Evolutionary conservation across 2,797 vertebrate genomes (phyloP).

Genomic region (Cryptoprocta ferox): DNA sequence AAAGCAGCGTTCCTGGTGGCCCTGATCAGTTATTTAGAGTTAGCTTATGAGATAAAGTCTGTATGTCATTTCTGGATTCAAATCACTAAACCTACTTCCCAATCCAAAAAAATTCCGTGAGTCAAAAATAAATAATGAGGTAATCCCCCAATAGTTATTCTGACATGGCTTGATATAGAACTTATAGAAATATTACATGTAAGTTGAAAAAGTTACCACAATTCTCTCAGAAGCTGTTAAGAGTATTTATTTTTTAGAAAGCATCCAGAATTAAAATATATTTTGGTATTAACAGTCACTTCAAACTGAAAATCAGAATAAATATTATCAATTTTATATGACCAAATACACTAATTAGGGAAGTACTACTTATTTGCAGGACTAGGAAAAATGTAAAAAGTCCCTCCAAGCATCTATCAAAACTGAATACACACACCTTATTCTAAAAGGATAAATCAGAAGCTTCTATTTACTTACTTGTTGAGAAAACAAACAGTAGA

Average conservation of each 20-base stretch:
- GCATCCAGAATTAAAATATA: conserved; percentile 10
- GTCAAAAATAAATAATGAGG: conserved; percentile 33
- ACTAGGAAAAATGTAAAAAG: conserved; percentile 38
- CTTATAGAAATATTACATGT: background rate
- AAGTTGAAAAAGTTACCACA: conserved; percentile 23
- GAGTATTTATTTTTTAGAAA: background rate
- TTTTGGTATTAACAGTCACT: conserved; percentile 31
- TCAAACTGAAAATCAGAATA: conserved; percentile 52
- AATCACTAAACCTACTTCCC: background rate
- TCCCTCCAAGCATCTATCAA: background rate
- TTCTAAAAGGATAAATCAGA: conserved; percentile 65
- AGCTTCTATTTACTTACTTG: conserved; percentile 93
- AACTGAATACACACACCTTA: background rate
- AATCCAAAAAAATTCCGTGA: background rate
- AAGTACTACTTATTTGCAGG: background rate
- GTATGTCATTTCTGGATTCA: background rate
- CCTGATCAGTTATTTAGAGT: background rate
- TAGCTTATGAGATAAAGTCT: conserved; percentile 1
- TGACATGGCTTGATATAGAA: background rate
- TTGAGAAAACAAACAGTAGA: conserved; percentile 99
- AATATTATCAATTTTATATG: background rate
- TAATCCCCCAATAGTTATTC: background rate
- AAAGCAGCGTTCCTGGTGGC: background rate
- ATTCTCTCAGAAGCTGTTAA: conserved; percentile 6
- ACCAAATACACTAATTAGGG: conserved; percentile 18